These are phyloP conservation scores for Lithophane ornitopus DNA, from an alignment of 2,888 invertebrate species.

Conservation along the genomic window DNA sequence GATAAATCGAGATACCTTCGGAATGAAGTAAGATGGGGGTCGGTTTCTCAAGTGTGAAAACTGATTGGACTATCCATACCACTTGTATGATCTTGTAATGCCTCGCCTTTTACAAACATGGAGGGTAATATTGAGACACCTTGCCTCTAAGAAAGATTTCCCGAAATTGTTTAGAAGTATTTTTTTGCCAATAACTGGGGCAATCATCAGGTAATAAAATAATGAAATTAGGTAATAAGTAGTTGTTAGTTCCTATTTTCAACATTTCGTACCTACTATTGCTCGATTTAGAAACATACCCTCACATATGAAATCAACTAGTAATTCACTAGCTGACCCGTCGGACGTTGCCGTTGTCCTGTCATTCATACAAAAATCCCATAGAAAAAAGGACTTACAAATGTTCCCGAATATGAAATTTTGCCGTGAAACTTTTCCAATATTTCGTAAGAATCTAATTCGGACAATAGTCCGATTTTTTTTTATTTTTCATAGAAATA, in stretches of 20 bases:
- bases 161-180: background rate
- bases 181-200: background rate
- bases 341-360: background rate
- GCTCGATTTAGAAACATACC: background rate
- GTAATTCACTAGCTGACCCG: background rate
- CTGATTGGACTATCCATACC: background rate
- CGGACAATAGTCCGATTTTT: too few relatives aligned
- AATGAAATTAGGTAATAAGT: background rate
- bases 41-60: background rate
- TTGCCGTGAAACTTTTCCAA: background rate
- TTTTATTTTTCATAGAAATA: too few relatives aligned
- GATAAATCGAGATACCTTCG: slow-evolving; percentile 26
- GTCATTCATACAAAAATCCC: too few relatives aligned
- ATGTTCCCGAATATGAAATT: background rate
- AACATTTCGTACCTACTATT: background rate
- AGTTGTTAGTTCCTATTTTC: background rate
- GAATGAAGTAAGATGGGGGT: background rate
- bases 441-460: background rate
- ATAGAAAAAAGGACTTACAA: background rate
- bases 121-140: too few relatives aligned
- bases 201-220: too few relatives aligned
- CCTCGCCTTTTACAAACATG: too few relatives aligned
- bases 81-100: background rate
- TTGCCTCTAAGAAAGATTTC: too few relatives aligned
- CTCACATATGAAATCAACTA: background rate